A percentile compares a stretch with the other conserved stretches of the same genome.
These are phyloP conservation scores for Monopterus albus DNA, from an alignment of 2,113 vertebrate species.

Conservation along the genomic window DNA sequence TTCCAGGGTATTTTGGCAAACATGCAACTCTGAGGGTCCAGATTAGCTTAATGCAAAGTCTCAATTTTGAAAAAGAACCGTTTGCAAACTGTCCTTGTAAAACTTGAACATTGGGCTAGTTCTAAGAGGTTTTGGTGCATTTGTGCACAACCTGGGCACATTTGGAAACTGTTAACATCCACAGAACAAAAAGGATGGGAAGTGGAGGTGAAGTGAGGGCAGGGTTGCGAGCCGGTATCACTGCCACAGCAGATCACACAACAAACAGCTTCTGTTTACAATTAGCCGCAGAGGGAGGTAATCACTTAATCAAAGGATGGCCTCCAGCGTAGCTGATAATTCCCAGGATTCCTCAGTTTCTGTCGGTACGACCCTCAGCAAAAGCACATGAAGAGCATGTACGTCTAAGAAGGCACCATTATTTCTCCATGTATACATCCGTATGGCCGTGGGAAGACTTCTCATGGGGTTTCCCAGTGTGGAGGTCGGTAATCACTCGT, in stretches of 20 bases:
- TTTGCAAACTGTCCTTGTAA: too few relatives aligned
- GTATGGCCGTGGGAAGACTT: background rate
- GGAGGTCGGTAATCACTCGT: slow-evolving; percentile 12
- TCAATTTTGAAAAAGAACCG: too few relatives aligned
- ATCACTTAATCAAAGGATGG: slow-evolving; percentile 65
- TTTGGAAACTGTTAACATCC: slow-evolving; percentile 83
- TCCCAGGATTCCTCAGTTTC: slow-evolving; percentile 28
- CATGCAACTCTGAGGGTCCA: too few relatives aligned
- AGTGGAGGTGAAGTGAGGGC: slow-evolving; percentile 22
- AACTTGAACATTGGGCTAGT: background rate
- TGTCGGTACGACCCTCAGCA: background rate
- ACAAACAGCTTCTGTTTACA: slow-evolving; percentile 73
- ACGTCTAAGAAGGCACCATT: background rate
- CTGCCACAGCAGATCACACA: slow-evolving; percentile 55
- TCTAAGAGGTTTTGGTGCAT: too few relatives aligned
- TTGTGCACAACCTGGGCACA: slow-evolving; percentile 28
- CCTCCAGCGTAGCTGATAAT: slow-evolving; percentile 28
- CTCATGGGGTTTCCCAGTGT: background rate
- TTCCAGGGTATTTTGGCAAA: too few relatives aligned
- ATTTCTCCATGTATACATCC: background rate
- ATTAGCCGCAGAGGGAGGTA: slow-evolving; percentile 60
- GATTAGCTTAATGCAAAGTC: too few relatives aligned
- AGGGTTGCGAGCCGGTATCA: slow-evolving; percentile 30
- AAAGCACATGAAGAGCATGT: background rate
- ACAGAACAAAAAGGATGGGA: slow-evolving; percentile 64